Evolutionary conservation across 2,113 vertebrate species (phyloP).

Genomic region (Antechinus stuartii): DNA sequence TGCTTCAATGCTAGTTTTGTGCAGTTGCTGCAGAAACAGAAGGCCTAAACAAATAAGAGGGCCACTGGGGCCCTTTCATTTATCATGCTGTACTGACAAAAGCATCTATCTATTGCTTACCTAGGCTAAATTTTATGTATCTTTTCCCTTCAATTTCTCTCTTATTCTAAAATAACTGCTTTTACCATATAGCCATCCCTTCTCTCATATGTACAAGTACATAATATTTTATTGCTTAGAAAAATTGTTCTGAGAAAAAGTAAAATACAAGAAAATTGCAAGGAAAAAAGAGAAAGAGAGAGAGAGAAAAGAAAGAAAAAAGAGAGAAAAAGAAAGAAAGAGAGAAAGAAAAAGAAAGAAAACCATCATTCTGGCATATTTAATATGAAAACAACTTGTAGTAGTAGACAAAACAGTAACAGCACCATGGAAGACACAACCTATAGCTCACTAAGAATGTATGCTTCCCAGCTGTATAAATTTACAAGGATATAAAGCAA

Average conservation of each 20-base stretch:
- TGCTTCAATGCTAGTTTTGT: conserved; percentile 89
- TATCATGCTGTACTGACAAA: conserved; percentile 89
- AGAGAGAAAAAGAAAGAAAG: too few relatives aligned
- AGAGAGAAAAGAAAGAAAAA: too few relatives aligned
- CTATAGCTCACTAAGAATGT: neutral
- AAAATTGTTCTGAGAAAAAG: conserved; percentile 56
- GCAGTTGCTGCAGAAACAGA: conserved; percentile 90
- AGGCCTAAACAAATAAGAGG: conserved; percentile 90
- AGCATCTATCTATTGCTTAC: conserved; percentile 69
- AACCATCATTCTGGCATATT: neutral
- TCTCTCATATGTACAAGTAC: conserved; percentile 43
- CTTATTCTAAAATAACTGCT: conserved; percentile 55
- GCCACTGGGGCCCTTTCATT: conserved; percentile 88
- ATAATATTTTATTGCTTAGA: conserved; percentile 55
- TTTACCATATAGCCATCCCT: conserved; percentile 31
- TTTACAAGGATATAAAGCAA: conserved; percentile 1
- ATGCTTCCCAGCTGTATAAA: neutral
- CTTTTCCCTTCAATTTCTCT: conserved; percentile 28
- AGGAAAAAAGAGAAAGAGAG: fast-evolving
- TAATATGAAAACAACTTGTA: neutral
- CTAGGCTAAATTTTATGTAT: conserved; percentile 25
- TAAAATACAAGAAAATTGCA: neutral
- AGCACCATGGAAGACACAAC: fast-evolving
- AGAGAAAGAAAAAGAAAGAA: neutral
- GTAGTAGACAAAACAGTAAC: neutral